Conservation (phyloP, 2,797 vertebrate genomes). For the Malurus leucopterus region DNA sequence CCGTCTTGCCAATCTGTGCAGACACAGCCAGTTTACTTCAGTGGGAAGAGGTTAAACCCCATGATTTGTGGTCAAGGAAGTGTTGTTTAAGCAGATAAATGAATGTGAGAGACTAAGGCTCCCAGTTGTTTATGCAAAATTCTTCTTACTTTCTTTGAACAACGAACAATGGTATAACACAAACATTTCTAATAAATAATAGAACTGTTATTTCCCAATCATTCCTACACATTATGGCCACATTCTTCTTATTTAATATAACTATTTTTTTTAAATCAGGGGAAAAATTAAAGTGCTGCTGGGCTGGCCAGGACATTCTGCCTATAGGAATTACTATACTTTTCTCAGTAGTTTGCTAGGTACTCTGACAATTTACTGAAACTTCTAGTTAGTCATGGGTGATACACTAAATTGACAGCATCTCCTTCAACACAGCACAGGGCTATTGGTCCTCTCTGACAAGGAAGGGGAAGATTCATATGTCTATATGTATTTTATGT, state of each 20-base stretch:
- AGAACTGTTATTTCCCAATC: background rate
- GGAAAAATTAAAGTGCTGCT: background rate
- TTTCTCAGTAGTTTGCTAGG: background rate
- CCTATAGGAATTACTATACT: background rate
- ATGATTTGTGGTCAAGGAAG: slow-evolving; percentile 21
- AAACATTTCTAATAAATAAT: background rate
- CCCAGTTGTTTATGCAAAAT: slow-evolving; percentile 36
- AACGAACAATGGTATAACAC: background rate
- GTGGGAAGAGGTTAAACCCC: background rate
- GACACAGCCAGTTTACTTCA: slow-evolving; percentile 22
- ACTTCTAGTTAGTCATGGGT: background rate
- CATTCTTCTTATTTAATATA: background rate
- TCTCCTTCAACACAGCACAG: background rate
- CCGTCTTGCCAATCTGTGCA: slow-evolving; percentile 26
- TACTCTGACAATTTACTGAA: background rate
- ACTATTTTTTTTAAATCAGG: background rate
- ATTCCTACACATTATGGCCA: background rate
- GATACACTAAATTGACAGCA: background rate
- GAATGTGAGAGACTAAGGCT: background rate
- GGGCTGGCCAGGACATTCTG: background rate
- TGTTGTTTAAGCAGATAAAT: slow-evolving; percentile 53
- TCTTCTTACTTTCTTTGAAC: background rate
- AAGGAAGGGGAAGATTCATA: background rate
- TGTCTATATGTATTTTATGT: background rate
- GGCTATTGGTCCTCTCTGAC: background rate